Conservation (phyloP, 2,797 vertebrate genomes). For the Amniataba percoides region DNA sequence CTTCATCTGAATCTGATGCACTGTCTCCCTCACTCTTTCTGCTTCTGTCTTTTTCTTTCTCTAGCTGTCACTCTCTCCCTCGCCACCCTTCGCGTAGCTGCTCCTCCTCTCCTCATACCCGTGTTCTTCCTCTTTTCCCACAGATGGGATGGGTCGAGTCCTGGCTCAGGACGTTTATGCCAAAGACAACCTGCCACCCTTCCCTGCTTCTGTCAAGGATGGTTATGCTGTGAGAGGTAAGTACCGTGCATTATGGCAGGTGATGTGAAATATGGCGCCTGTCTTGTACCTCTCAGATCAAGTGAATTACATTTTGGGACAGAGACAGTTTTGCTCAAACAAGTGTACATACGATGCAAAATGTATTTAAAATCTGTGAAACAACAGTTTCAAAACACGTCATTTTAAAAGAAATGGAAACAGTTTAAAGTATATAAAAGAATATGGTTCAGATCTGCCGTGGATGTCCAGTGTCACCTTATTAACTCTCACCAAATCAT, state of each 20-base stretch:
- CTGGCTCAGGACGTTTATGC: constrained; percentile 99
- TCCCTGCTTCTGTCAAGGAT: constrained; percentile 99
- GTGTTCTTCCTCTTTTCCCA: constrained; percentile 48
- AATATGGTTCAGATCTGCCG: too few relatives aligned
- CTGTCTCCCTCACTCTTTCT: constrained; percentile 31
- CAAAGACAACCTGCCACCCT: constrained; percentile 99
- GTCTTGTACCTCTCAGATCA: constrained; percentile 3
- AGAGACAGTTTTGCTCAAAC: neutral
- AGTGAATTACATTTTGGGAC: neutral
- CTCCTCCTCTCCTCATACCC: constrained; percentile 17
- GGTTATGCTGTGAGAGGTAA: constrained; percentile 99
- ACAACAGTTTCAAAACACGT: neutral
- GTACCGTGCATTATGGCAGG: neutral
- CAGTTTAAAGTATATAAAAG: too few relatives aligned
- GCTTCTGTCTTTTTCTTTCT: constrained; percentile 35
- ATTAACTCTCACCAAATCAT: too few relatives aligned
- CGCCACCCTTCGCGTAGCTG: neutral
- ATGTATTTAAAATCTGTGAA: neutral
- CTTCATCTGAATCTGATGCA: constrained; percentile 45
- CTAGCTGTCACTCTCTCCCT: constrained; percentile 39
- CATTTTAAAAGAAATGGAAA: too few relatives aligned
- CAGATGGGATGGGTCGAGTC: constrained; percentile 99
- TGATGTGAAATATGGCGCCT: constrained; percentile 22
- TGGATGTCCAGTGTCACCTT: too few relatives aligned
- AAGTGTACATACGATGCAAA: neutral